A percentile compares a stretch with the other conserved stretches of the same genome.
Evolutionary conservation across 2,888 invertebrate species (phyloP).

Genomic region (Plemyria rubiginata): DNA sequence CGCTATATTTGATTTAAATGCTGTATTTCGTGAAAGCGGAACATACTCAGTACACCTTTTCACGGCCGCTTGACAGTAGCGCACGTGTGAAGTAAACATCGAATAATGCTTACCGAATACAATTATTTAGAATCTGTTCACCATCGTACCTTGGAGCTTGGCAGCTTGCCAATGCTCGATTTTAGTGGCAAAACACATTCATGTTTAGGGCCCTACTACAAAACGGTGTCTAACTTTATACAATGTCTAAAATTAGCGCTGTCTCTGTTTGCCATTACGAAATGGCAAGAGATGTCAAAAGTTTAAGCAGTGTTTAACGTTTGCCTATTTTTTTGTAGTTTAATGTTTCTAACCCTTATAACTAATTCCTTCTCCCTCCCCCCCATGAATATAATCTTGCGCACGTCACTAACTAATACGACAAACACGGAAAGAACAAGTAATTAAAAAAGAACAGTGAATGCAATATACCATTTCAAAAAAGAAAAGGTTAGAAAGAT

Average conservation of each 20-base stretch:
- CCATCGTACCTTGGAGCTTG: background rate
- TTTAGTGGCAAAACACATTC: conserved; percentile 1
- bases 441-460: too few species aligned
- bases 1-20: background rate
- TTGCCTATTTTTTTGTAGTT: too few species aligned
- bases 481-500: background rate
- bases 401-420: conserved; percentile 7
- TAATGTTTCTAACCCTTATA: background rate
- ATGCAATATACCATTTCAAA: background rate
- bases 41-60: background rate
- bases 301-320: too few species aligned
- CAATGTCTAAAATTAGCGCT: too few species aligned
- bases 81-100: background rate
- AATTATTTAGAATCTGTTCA: background rate
- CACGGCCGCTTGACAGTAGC: background rate
- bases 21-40: background rate
- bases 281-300: too few species aligned
- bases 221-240: too few species aligned
- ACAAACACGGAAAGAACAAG: too few species aligned
- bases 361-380: conserved; percentile 10
- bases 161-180: background rate
- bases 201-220: too few species aligned
- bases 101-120: background rate
- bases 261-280: too few species aligned
- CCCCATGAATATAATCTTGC: conserved; percentile 17